A percentile compares a stretch with the other conserved stretches of the same genome.
Conservation (phyloP, 1,140 invertebrate species). For the Lutraria rhynchaena region DNA sequence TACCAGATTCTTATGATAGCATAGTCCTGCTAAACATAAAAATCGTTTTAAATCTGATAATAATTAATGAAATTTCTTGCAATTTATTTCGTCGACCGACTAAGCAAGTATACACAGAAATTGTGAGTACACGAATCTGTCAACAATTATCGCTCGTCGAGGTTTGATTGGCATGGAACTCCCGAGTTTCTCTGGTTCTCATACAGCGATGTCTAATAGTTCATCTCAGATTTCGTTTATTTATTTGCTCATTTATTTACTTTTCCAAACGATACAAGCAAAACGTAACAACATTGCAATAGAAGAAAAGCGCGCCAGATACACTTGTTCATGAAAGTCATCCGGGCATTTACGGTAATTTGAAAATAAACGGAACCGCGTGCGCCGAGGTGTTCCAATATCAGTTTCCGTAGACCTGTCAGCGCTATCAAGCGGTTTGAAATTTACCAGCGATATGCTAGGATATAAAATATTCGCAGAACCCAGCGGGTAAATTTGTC, state of each 20-base stretch:
- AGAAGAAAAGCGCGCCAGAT: not conserved
- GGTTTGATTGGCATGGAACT: slow-evolving; percentile 58
- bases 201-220: slow-evolving; percentile 21
- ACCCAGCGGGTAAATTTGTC: slow-evolving; percentile 60
- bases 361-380: slow-evolving; percentile 42
- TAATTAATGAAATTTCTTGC: no score
- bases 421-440: slow-evolving; percentile 25
- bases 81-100: no score
- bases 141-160: slow-evolving; percentile 37
- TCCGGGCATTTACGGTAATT: slow-evolving; percentile 37
- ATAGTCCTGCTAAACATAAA: no score
- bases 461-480: slow-evolving; percentile 16
- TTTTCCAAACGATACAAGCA: slow-evolving; percentile 30
- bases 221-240: slow-evolving; percentile 50
- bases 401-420: slow-evolving; percentile 26
- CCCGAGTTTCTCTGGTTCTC: slow-evolving; percentile 34
- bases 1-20: no score
- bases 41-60: no score
- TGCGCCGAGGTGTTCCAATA: slow-evolving; percentile 43
- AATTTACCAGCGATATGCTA: slow-evolving; percentile 26
- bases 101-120: no score
- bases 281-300: slow-evolving; percentile 19
- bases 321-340: slow-evolving; percentile 27
- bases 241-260: slow-evolving; percentile 42
- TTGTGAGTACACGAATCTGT: slow-evolving; percentile 35